Evolutionary conservation across 1,140 invertebrate genomes (phyloP), one percentile per base, ranked within the genome.

Genomic region (Zeugodacus cucurbitae): DNA sequence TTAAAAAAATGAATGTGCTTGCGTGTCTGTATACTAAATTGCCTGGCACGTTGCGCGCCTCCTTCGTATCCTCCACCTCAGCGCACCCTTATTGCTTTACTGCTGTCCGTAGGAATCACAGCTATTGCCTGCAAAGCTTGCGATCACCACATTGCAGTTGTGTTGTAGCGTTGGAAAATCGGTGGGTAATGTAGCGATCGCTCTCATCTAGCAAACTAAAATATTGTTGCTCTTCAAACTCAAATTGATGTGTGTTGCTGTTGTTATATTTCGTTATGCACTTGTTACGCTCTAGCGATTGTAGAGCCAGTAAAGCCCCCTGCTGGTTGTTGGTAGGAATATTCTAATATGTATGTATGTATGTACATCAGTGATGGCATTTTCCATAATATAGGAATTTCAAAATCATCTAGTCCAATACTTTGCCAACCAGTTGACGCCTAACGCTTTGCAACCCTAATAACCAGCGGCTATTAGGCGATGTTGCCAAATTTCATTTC

Each of bases 271-370:
- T 1, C 34, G 67, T 32, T 74, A 34, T 48, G 41, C 74, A 54
- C 74, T 82, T 82, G 74, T 82, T 82, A 82, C 41, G 74, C 74
- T 82, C 3, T n/a, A 48, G 41, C 14, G 74, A 82, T 82, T 48
- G 74, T 8, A 82, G 37, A 44, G 74, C 3, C n/a, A 82, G 41
- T 82, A 44, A 82, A 82, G 20, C 74, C 37, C 37, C 37, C n/a
- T 48, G 8, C 32, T 7, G 26, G 11, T 17, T 29, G n/a, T n/a
- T 48, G 4, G 74, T 74, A 22, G 22, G n/a, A 82, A 48, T 48
- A 48, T 37, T n/a, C 3, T 64, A 37, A 37, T 20, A 41, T 48
- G 44, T 41, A 48, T 29, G 74, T 82, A 17, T 41, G 20, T 74
- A 74, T 74, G 67, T 22, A 37, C 26, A 8, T 14, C 1, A 26